These are phyloP conservation scores for Odontocolon sp. DNA, from an alignment of 2,888 invertebrate genomes.

Conservation along the genomic window DNA sequence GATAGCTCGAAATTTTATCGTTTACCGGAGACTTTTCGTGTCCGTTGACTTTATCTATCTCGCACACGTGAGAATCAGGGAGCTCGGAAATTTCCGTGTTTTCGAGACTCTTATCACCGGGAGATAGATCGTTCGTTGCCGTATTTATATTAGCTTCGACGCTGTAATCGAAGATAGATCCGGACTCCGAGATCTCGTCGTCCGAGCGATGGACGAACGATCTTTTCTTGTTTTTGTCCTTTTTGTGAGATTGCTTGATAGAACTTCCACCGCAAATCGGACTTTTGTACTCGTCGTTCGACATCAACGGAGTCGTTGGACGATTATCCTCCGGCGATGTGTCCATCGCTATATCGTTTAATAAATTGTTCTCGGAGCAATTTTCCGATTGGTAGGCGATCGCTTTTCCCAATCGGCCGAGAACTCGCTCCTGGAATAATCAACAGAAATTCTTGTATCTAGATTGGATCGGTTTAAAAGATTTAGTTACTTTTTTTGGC, in stretches of 20 bases:
- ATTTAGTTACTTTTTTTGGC: too few relatives aligned
- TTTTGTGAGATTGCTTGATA: slow-evolving; percentile 64
- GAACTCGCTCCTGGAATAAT: slow-evolving; percentile 65
- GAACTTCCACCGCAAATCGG: slow-evolving; percentile 63
- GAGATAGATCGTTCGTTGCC: neutral
- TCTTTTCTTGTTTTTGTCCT: slow-evolving; percentile 63
- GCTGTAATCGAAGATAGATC: slow-evolving; percentile 65
- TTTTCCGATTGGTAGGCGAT: slow-evolving; percentile 44
- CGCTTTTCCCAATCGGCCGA: slow-evolving; percentile 60
- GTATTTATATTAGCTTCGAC: slow-evolving; percentile 17
- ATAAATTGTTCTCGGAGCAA: slow-evolving; percentile 28
- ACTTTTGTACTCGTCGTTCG: slow-evolving; percentile 50
- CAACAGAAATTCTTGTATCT: slow-evolving; percentile 11
- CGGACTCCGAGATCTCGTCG: slow-evolving; percentile 67
- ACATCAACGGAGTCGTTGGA: slow-evolving; percentile 61
- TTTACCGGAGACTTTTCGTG: neutral
- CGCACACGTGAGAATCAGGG: neutral
- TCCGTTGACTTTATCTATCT: slow-evolving; percentile 30
- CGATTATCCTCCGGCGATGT: slow-evolving; percentile 55
- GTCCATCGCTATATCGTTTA: slow-evolving; percentile 36
- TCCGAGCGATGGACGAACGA: slow-evolving; percentile 60
- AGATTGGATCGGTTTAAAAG: too few relatives aligned
- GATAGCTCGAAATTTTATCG: neutral
- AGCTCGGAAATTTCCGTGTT: slow-evolving; percentile 20
- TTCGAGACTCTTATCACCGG: slow-evolving; percentile 9